Percentiles rank a stretch among this genome's conserved stretches.
Conservation (phyloP, 2,797 vertebrate genomes). For the Hephaestus fuliginosus region DNA sequence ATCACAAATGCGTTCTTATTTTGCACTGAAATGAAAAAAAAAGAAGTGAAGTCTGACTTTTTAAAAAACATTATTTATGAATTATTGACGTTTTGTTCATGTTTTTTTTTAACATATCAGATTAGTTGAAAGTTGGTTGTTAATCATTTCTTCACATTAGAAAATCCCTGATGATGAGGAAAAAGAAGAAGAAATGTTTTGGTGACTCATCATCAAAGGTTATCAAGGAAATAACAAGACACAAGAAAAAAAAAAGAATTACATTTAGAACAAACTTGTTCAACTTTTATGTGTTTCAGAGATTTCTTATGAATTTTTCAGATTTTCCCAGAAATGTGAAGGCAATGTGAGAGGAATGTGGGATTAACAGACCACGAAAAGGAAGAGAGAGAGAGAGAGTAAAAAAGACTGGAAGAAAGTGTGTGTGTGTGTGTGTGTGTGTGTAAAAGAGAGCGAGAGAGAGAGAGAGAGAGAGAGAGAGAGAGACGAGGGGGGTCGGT, state of each 20-base stretch:
- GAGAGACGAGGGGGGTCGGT: neutral
- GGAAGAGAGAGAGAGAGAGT: neutral
- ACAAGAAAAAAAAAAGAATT: neutral
- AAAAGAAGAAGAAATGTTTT: neutral
- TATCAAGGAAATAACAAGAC: neutral
- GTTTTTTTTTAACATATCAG: neutral
- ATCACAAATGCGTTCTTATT: neutral
- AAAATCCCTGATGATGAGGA: neutral
- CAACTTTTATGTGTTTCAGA: no score
- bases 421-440: conserved; percentile 30
- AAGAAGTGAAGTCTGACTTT: neutral
- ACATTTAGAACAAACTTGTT: no score
- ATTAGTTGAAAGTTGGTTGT: neutral
- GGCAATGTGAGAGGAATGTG: neutral
- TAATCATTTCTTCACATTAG: neutral
- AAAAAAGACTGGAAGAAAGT: conserved; percentile 14
- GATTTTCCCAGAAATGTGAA: conserved; percentile 6
- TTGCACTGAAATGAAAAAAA: neutral
- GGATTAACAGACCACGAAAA: conserved; percentile 4
- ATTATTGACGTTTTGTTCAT: neutral
- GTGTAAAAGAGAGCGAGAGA: neutral
- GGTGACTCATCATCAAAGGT: neutral
- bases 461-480: neutral
- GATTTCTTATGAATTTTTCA: neutral
- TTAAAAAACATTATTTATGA: neutral